Percentiles rank a stretch among this genome's conserved stretches.
phyloP scores from a whole-genome alignment of 2,888 invertebrate species.

The Erebia epiphron region DNA sequence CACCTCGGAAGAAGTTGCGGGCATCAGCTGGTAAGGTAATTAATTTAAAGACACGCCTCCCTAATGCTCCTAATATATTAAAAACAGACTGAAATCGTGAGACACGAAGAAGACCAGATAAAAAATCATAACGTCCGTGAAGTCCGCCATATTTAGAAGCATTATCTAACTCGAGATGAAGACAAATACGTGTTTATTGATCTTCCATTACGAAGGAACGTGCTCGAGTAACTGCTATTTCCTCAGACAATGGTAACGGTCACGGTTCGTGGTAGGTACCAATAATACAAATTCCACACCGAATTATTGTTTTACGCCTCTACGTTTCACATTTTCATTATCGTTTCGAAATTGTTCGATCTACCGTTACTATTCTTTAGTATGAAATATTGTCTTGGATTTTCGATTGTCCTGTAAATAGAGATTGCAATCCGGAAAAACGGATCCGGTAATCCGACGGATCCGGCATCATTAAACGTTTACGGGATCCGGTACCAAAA shows the following conservation, averaged over 20 bases:
- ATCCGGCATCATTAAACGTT: too few relatives aligned
- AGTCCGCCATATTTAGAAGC: constrained; percentile 1
- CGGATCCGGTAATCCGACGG: too few relatives aligned
- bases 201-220: constrained; percentile 50
- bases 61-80: too few relatives aligned
- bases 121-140: neutral
- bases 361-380: constrained; percentile 4
- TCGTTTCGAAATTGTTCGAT: constrained; percentile 36
- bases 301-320: constrained; percentile 69
- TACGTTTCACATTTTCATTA: constrained; percentile 54
- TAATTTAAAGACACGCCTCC: too few relatives aligned
- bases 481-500: too few relatives aligned
- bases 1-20: too few relatives aligned
- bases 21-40: too few relatives aligned
- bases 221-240: constrained; percentile 55
- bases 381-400: neutral
- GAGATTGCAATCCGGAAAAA: neutral
- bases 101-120: neutral
- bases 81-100: neutral
- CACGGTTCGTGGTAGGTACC: constrained; percentile 51
- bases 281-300: constrained; percentile 68
- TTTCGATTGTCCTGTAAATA: neutral
- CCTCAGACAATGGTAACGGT: constrained; percentile 63
- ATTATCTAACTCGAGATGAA: constrained; percentile 26
- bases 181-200: constrained; percentile 40